Percentiles rank a stretch among this genome's conserved stretches.
These are phyloP conservation scores for Glareola pratincola DNA, from an alignment of 2,113 vertebrate species.

Conservation along the genomic window DNA sequence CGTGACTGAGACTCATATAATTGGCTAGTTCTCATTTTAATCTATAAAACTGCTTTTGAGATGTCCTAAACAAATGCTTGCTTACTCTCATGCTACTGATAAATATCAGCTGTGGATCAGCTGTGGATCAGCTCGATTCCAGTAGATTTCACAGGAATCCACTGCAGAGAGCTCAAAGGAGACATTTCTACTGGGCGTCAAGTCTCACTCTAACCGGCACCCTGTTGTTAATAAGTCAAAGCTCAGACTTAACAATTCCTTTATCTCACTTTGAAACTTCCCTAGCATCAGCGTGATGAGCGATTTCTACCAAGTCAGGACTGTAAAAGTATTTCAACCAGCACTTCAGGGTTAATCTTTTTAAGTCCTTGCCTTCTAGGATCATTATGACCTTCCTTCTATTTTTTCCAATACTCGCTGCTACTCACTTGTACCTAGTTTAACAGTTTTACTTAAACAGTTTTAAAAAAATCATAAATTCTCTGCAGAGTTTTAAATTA, in stretches of 20 bases:
- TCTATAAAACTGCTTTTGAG: background rate
- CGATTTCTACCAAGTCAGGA: background rate
- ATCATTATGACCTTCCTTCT: background rate
- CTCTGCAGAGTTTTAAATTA: background rate
- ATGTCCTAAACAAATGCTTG: fast-evolving
- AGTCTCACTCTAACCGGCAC: background rate
- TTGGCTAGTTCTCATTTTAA: background rate
- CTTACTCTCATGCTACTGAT: fast-evolving
- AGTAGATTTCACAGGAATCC: background rate
- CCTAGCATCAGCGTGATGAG: background rate
- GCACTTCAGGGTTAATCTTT: background rate
- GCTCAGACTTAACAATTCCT: background rate
- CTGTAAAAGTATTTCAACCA: background rate
- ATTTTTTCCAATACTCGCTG: background rate
- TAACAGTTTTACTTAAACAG: background rate
- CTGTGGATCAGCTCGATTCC: background rate
- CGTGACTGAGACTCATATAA: background rate
- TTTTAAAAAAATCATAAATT: background rate
- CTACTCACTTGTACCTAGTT: background rate
- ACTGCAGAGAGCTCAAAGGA: background rate
- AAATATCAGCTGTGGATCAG: background rate
- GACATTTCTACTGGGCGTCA: background rate
- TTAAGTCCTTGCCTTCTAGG: background rate
- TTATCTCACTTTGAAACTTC: fast-evolving
- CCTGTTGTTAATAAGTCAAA: background rate